phyloP scores from a whole-genome alignment of 1,140 invertebrate genomes.

The Acromyrmex echinatior region DNA sequence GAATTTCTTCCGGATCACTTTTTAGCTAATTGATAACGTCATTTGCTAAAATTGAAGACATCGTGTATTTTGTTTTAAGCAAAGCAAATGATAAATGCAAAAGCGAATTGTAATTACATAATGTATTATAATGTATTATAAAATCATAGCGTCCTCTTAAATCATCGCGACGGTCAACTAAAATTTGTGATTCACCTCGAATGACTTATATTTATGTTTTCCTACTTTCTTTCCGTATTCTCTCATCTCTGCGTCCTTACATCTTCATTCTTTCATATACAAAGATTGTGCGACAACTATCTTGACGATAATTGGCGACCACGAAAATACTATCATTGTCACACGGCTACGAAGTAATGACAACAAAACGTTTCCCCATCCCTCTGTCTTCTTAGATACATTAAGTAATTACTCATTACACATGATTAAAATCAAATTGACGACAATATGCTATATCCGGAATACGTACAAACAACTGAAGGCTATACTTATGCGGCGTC shows the following conservation, averaged over 20 bases:
- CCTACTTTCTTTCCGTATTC: slow-evolving; percentile 3
- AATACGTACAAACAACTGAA: slow-evolving; percentile 57
- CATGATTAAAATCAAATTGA: slow-evolving; percentile 31
- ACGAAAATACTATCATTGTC: slow-evolving; percentile 38
- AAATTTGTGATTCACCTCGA: slow-evolving; percentile 1
- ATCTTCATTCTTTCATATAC: neutral
- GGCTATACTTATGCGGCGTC: slow-evolving; percentile 34
- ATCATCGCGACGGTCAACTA: slow-evolving; percentile 26
- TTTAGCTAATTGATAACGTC: neutral
- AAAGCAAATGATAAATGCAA: slow-evolving; percentile 18
- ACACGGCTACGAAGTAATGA: slow-evolving; percentile 34
- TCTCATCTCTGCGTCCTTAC: slow-evolving; percentile 10
- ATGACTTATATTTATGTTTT: slow-evolving; percentile 50
- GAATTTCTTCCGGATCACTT: neutral
- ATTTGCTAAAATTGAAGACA: neutral
- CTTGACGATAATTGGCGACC: neutral
- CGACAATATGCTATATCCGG: slow-evolving; percentile 31
- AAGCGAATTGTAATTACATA: neutral
- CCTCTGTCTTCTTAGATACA: slow-evolving; percentile 3
- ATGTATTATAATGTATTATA: neutral
- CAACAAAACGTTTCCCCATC: slow-evolving; percentile 40
- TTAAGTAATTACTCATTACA: slow-evolving; percentile 34
- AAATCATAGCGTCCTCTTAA: neutral
- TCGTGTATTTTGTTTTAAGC: neutral
- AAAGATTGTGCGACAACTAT: slow-evolving; percentile 1